Conservation (phyloP, 2,113 vertebrate species). For the Gila orcuttii region DNA sequence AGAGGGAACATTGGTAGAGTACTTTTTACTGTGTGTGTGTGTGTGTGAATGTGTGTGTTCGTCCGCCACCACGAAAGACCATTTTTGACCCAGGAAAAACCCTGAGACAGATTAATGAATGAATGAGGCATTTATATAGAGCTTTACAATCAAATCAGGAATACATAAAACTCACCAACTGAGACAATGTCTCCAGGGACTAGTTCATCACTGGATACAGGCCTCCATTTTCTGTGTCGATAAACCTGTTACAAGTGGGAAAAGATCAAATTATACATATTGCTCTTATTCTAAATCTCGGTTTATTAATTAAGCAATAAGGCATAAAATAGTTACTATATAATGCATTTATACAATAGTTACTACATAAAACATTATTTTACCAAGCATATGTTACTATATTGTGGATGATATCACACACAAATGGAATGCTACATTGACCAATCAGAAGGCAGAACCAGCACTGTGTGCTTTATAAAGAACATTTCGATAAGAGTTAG, state of each 20-base stretch:
- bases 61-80: too few relatives aligned
- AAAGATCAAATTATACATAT: neutral
- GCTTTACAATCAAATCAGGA: too few relatives aligned
- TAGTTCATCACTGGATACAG: slow-evolving; percentile 89
- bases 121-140: too few relatives aligned
- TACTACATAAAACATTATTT: neutral
- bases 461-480: neutral
- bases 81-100: too few relatives aligned
- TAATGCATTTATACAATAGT: neutral
- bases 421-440: neutral
- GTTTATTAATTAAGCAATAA: neutral
- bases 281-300: neutral
- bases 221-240: slow-evolving; percentile 94
- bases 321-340: too few relatives aligned
- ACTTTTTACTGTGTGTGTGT: too few relatives aligned
- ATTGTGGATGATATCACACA: neutral
- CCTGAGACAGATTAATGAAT: neutral
- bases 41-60: too few relatives aligned
- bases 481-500: neutral
- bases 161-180: slow-evolving; percentile 76
- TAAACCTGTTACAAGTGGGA: slow-evolving; percentile 81
- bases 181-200: slow-evolving; percentile 93
- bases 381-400: neutral
- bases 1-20: too few relatives aligned
- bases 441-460: neutral